Conservation (phyloP, 2,113 vertebrate genomes). For the Polypterus senegalus region DNA sequence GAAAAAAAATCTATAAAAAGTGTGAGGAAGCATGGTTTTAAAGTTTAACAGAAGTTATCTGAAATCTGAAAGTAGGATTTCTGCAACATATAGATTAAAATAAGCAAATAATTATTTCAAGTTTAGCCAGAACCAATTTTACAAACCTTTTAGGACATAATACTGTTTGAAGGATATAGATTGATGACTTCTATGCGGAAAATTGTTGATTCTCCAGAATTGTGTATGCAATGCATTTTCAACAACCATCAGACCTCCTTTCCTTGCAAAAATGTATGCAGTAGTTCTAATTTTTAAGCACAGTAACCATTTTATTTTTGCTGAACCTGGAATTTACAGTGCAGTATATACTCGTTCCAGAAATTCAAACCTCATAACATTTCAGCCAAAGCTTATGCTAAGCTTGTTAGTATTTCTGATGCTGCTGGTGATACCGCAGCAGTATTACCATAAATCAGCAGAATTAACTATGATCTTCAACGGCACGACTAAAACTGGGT, state of each 20-base stretch:
- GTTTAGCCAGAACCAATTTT: conserved; percentile 33
- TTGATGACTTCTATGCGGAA: conserved; percentile 43
- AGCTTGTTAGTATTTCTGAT: conserved; percentile 99
- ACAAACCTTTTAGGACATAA: conserved; percentile 45
- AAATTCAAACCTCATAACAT: conserved; percentile 99
- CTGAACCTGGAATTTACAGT: conserved; percentile 94
- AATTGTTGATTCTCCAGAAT: conserved; percentile 32
- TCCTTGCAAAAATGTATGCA: conserved; percentile 60
- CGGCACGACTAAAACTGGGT: conserved; percentile 80
- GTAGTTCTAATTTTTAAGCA: conserved; percentile 59
- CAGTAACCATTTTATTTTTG: conserved; percentile 68
- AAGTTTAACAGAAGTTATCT: too few relatives aligned
- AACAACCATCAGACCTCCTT: conserved; percentile 43
- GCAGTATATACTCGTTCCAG: conserved; percentile 86
- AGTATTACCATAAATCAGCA: conserved; percentile 98
- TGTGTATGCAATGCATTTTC: conserved; percentile 40
- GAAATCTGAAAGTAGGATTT: conserved; percentile 33
- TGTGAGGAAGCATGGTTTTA: too few relatives aligned
- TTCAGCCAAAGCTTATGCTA: conserved; percentile 96
- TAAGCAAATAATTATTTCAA: conserved; percentile 43
- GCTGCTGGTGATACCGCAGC: conserved; percentile 74
- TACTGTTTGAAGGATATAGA: conserved; percentile 28
- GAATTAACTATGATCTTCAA: conserved; percentile 99
- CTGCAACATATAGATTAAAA: conserved; percentile 40
- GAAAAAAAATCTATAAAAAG: too few relatives aligned